Base-by-base conservation (phyloP, 2,888 invertebrate genomes). In the Synergus umbraculus region DNA sequence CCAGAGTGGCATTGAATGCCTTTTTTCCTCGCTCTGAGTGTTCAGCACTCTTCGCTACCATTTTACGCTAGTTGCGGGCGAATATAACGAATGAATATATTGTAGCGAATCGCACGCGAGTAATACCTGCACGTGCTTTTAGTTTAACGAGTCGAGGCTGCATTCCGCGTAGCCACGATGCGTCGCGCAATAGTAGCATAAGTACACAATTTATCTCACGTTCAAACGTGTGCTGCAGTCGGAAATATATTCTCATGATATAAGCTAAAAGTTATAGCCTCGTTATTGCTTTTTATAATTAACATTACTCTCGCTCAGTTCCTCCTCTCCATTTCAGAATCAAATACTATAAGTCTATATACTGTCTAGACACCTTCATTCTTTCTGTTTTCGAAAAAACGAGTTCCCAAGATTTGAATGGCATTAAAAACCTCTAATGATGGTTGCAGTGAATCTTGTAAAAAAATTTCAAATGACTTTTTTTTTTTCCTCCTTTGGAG, bases 41-140 rank as follows among this genome's bases (percentile, higher is more conserved):
- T 73, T 73, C 73, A 73, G 54, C n/a, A 54, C 73, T 63, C 63
- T 63, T 43, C 76, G n/a, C 44, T 37, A 65, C 22, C 64, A 77
- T 78, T 81, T 79, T 78, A 79, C 79, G 73, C 81, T 58, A 58
- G 18, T 73, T 37, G 29, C 54, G 64, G 49, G 67, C 76, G 79
- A 82, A 86, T 83, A 86, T 83, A 85, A 85, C 83, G 82, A 84
- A 83, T 79, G 80, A 78, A 78, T 83, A 83, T 64, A 83, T 64
- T 76, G 67, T 69, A 79, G 84, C 80, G 84, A 83, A 84, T 85
- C 85, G 85, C 85, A 84, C 84, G 85, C 85, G 83, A 85, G 77
- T 77, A 80, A 54, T 81, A 81, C 79, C 83, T 83, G 83, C 80
- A 78, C 84, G 85, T 83, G 83, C 83, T 83, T 83, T 83, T 82